Evolutionary conservation across 1,140 invertebrate genomes (phyloP).

Genomic region (Goniozus legneri): DNA sequence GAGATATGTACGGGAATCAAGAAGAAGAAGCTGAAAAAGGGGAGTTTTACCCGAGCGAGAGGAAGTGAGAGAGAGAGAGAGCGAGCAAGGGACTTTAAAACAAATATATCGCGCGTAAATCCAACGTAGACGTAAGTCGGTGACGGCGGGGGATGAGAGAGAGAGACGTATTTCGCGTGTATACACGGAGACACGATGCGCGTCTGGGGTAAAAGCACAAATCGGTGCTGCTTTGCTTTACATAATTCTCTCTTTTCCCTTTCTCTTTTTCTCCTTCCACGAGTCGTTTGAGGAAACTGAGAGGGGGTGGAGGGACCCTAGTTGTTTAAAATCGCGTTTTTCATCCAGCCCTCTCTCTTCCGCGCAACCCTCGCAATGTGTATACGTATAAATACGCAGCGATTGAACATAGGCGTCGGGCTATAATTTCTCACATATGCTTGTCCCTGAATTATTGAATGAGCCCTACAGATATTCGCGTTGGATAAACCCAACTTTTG

Average conservation of each 20-base stretch:
- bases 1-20: constrained; percentile 5
- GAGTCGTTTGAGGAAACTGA: neutral
- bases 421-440: too few species aligned
- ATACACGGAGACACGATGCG: constrained; percentile 4
- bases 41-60: constrained; percentile 2
- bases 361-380: too few species aligned
- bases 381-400: too few species aligned
- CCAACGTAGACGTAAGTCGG: constrained; percentile 38
- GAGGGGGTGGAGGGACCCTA: neutral
- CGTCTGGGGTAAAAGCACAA: constrained; percentile 39
- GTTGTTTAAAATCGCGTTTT: constrained; percentile 14
- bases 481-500: too few species aligned
- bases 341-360: constrained; percentile 5
- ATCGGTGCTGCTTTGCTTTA: constrained; percentile 48
- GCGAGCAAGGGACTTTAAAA: constrained; percentile 45
- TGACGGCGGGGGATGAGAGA: constrained; percentile 4
- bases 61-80: constrained; percentile 3
- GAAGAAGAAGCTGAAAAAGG: neutral
- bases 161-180: constrained; percentile 8
- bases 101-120: constrained; percentile 55
- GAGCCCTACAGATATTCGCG: too few species aligned
- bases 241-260: constrained; percentile 50
- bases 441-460: too few species aligned
- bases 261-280: too few species aligned
- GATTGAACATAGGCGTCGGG: too few species aligned